phyloP scores from a whole-genome alignment of 2,113 vertebrate genomes.

The Apteryx owenii region DNA sequence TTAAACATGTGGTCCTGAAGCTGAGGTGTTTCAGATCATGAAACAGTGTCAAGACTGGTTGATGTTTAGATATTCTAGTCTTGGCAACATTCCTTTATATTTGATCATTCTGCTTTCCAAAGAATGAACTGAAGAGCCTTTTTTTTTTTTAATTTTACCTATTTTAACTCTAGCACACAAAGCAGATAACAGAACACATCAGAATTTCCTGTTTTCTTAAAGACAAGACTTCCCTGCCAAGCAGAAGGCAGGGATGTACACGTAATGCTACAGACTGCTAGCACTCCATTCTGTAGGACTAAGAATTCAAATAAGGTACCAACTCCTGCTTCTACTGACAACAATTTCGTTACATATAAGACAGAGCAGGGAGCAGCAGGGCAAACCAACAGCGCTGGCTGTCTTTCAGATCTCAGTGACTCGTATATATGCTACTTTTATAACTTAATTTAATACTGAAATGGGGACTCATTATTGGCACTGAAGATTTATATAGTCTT shows the following conservation, averaged over 20 bases:
- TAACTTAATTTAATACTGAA: background rate
- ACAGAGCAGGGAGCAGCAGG: background rate
- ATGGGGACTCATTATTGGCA: background rate
- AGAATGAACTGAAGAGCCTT: conserved; percentile 5
- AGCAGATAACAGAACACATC: background rate
- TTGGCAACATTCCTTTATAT: background rate
- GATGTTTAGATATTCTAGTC: background rate
- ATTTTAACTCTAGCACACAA: background rate
- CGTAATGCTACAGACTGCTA: background rate
- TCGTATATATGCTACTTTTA: background rate
- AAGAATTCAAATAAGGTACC: background rate
- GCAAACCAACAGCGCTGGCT: background rate
- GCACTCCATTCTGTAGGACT: background rate
- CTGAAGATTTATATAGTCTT: background rate
- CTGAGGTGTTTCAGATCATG: conserved; percentile 5
- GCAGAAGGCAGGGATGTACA: background rate
- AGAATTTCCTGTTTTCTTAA: background rate
- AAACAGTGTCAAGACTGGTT: background rate
- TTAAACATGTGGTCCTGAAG: background rate
- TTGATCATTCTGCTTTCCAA: conserved; percentile 23
- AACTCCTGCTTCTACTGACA: background rate
- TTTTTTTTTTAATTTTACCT: background rate
- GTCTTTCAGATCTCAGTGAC: background rate
- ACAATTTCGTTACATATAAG: background rate
- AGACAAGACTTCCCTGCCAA: background rate